A percentile compares a stretch with the other conserved stretches of the same genome.
phyloP scores from a whole-genome alignment of 2,888 invertebrate genomes.

The Drosophila trichaetosa region DNA sequence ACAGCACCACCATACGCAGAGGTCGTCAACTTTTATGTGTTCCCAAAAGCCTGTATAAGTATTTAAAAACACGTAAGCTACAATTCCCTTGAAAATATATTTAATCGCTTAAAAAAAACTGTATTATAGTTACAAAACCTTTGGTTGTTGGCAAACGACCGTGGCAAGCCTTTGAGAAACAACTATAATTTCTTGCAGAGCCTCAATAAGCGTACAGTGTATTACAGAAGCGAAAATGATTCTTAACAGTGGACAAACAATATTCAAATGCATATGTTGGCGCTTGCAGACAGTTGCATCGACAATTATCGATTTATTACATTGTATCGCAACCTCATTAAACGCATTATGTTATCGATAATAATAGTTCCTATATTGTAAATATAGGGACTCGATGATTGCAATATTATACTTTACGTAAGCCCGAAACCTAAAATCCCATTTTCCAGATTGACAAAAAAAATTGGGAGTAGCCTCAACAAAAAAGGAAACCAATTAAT shows the following conservation, averaged over 20 bases:
- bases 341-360: not conserved
- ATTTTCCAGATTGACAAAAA: not conserved
- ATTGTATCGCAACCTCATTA: not conserved
- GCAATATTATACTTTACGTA: not conserved
- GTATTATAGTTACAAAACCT: conserved; percentile 44
- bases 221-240: conserved; percentile 19
- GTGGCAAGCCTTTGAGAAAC: conserved; percentile 50
- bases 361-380: not conserved
- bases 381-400: not conserved
- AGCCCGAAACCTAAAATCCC: not conserved
- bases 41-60: conserved; percentile 54
- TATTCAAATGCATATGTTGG: conserved; percentile 1
- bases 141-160: conserved; percentile 54
- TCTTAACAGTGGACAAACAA: not conserved
- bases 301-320: conserved; percentile 15
- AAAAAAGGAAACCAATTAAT: not conserved
- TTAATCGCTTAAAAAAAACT: no score
- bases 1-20: conserved; percentile 70
- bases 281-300: conserved; percentile 6
- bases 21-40: conserved; percentile 64
- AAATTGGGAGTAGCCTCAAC: not conserved
- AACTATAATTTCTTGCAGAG: conserved; percentile 56
- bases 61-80: conserved; percentile 41
- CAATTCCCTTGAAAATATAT: not conserved
- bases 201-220: conserved; percentile 30